Base-by-base conservation (phyloP, 2,888 invertebrate species). In the Coleophora flavipennella region DNA sequence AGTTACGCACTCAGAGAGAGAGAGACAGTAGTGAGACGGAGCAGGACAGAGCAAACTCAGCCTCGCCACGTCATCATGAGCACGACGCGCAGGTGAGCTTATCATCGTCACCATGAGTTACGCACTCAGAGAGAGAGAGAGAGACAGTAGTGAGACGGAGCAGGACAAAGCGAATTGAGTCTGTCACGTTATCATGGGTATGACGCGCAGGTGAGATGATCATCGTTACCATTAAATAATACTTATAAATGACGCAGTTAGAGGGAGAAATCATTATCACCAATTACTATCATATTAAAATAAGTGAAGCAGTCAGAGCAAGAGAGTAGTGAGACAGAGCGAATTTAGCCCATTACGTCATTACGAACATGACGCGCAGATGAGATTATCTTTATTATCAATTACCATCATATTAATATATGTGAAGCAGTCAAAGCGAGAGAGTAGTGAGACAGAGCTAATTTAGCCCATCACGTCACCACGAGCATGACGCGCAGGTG, bases 171-270 rank as follows among this genome's bases (percentile, higher is more conserved):
- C 75, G 51, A 59, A 67, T 45, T 69, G 74, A 47, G 67, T 66
- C 44, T 68, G 59, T 65, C 66, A 52, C 52, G 57, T 12, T 71
- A 72, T 39, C n/a, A n/a, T n/a, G n/a, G n/a, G n/a, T n/a, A n/a
- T n/a, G n/a, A n/a, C n/a, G n/a, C n/a, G n/a, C n/a, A n/a, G n/a
- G n/a, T n/a, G n/a, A n/a, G n/a, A n/a, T n/a, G n/a, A n/a, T n/a
- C n/a, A n/a, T 90, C 88, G 57, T 93, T 91, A 59, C 90, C 90
- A 55, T 89, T 89, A n/a, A n/a, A n/a, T n/a, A n/a, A n/a, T n/a
- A n/a, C n/a, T n/a, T n/a, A n/a, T n/a, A 89, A 67, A 89, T n/a
- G n/a, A n/a, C n/a, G n/a, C n/a, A n/a, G n/a, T n/a, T n/a, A n/a
- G n/a, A n/a, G n/a, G n/a, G n/a, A n/a, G n/a, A n/a, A n/a, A n/a